phyloP scores from a whole-genome alignment of 2,113 vertebrate genomes.

The Odobenus rosmarus region DNA sequence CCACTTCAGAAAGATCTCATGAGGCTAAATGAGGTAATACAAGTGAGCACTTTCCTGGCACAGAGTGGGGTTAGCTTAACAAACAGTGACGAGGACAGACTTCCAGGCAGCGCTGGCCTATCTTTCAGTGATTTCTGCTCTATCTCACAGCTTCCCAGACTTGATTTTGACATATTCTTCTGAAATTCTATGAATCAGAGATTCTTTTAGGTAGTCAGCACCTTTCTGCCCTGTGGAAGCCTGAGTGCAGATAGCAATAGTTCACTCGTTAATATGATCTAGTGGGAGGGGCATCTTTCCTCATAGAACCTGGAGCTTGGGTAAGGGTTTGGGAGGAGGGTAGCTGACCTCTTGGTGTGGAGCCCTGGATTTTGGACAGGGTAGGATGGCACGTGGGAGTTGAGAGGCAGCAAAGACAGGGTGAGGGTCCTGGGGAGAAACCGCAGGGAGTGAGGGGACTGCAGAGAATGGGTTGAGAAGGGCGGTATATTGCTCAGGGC shows the following conservation, averaged over 20 bases:
- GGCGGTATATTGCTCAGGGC: accelerated
- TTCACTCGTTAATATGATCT: background rate
- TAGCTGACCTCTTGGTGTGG: background rate
- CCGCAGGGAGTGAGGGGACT: background rate
- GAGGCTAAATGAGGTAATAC: background rate
- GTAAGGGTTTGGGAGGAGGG: background rate
- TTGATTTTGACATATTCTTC: accelerated
- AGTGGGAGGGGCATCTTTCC: background rate
- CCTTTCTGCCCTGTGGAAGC: background rate
- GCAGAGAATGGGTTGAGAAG: background rate
- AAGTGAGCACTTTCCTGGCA: background rate
- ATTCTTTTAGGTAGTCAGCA: background rate
- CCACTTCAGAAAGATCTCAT: background rate
- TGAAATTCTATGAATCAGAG: background rate
- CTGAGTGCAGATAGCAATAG: background rate
- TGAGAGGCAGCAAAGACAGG: background rate
- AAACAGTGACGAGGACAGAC: background rate
- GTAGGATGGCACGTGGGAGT: background rate
- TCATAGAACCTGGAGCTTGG: background rate
- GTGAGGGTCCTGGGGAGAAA: background rate
- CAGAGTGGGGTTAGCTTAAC: background rate
- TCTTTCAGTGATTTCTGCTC: too few species aligned
- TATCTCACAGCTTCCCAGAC: background rate
- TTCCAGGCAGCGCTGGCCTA: background rate
- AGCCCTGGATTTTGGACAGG: background rate